These are phyloP conservation scores for Threskiornis aethiopicus DNA, from an alignment of 2,797 vertebrate genomes.

Conservation along the genomic window DNA sequence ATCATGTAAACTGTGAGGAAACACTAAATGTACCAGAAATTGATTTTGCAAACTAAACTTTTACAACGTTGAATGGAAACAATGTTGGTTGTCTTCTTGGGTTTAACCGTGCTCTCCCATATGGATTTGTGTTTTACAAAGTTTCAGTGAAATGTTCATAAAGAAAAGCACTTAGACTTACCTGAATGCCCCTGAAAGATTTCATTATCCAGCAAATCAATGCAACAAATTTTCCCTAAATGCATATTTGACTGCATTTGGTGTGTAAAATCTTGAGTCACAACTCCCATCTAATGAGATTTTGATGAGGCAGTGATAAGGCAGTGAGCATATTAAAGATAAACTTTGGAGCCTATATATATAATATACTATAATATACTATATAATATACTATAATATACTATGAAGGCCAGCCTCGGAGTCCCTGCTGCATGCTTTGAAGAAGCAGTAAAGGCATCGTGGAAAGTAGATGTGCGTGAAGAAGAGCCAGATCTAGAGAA, in stretches of 20 bases:
- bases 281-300: background rate
- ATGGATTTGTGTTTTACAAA: background rate
- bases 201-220: background rate
- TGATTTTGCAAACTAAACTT: background rate
- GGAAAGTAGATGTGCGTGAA: background rate
- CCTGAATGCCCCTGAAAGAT: background rate
- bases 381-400: background rate
- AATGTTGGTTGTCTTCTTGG: background rate
- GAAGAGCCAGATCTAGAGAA: background rate
- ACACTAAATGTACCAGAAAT: background rate
- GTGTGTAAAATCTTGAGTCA: background rate
- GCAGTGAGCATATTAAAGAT: background rate
- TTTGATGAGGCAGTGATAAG: background rate
- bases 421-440: background rate
- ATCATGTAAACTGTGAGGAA: constrained; percentile 3
- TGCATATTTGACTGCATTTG: background rate
- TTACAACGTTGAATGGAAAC: background rate
- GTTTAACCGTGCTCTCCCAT: background rate
- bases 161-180: background rate
- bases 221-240: background rate
- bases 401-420: background rate
- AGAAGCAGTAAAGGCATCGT: background rate
- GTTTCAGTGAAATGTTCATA: background rate
- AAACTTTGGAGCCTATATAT: background rate
- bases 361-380: too few species aligned